Conservation (phyloP, 2,797 vertebrate genomes). For the Eulemur albifrons region DNA sequence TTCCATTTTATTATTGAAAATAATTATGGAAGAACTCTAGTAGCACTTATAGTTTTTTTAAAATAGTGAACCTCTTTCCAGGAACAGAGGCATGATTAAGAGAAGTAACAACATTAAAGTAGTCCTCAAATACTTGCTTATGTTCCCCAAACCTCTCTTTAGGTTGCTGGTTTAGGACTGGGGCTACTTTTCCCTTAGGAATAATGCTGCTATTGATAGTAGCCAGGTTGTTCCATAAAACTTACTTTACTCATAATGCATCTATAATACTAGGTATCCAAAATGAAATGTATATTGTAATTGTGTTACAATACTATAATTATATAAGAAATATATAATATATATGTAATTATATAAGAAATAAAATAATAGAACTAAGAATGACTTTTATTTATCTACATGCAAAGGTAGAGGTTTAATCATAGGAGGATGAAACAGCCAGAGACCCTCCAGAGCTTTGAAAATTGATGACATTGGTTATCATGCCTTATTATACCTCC, state of each 20-base stretch:
- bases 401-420: neutral
- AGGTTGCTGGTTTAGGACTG: neutral
- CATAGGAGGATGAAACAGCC: neutral
- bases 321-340: neutral
- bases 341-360: neutral
- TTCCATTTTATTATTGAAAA: neutral
- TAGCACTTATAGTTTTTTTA: neutral
- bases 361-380: neutral
- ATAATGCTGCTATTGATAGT: neutral
- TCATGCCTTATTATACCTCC: neutral
- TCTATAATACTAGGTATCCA: neutral
- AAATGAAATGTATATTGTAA: neutral
- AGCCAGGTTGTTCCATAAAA: neutral
- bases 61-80: neutral
- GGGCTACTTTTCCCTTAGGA: neutral
- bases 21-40: neutral
- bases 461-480: neutral
- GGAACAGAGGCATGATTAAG: neutral
- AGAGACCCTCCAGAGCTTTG: neutral
- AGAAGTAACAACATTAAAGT: neutral
- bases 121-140: neutral
- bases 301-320: neutral
- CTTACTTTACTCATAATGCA: neutral
- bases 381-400: neutral
- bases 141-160: neutral